Evolutionary conservation across 2,888 invertebrate genomes (phyloP).

Genomic region (Micropterix aruncella): DNA sequence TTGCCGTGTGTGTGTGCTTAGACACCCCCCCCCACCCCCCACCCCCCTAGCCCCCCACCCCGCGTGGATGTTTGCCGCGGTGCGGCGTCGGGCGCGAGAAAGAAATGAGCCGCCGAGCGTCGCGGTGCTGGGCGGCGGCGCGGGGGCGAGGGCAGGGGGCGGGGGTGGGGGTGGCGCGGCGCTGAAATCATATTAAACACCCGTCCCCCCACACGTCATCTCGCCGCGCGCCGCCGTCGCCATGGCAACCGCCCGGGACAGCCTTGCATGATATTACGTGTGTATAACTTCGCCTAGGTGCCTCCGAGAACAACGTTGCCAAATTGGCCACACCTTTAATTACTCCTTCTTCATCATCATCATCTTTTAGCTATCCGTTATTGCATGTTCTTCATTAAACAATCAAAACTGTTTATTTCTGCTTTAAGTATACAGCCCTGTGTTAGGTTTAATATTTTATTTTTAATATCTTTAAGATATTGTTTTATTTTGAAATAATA

Average conservation of each 20-base stretch:
- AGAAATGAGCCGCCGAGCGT: slow-evolving; percentile 8
- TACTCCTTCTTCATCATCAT: no score
- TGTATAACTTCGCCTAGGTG: slow-evolving; percentile 10
- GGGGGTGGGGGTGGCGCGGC: slow-evolving; percentile 35
- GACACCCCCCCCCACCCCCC: slow-evolving; percentile 9
- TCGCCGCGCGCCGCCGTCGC: slow-evolving; percentile 48
- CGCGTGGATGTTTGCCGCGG: slow-evolving; percentile 25
- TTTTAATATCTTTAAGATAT: no score
- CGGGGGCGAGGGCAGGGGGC: slow-evolving; percentile 17
- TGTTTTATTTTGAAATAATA: no score
- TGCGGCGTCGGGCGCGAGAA: slow-evolving; percentile 16
- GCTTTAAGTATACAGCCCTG: no score
- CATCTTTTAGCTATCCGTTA: no score
- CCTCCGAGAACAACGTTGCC: no score
- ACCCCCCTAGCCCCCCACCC: slow-evolving; percentile 11
- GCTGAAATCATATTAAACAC: slow-evolving; percentile 23
- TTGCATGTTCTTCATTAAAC: no score
- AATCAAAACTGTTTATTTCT: no score
- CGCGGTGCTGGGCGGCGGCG: slow-evolving; percentile 14
- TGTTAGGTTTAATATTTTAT: no score
- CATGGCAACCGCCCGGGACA: slow-evolving; percentile 51
- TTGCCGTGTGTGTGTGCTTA: background rate
- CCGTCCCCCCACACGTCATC: slow-evolving; percentile 44
- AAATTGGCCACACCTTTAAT: slow-evolving; percentile 19
- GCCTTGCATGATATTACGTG: slow-evolving; percentile 18